Conservation (phyloP, 2,797 vertebrate genomes). For the Phalanger gymnotis region DNA sequence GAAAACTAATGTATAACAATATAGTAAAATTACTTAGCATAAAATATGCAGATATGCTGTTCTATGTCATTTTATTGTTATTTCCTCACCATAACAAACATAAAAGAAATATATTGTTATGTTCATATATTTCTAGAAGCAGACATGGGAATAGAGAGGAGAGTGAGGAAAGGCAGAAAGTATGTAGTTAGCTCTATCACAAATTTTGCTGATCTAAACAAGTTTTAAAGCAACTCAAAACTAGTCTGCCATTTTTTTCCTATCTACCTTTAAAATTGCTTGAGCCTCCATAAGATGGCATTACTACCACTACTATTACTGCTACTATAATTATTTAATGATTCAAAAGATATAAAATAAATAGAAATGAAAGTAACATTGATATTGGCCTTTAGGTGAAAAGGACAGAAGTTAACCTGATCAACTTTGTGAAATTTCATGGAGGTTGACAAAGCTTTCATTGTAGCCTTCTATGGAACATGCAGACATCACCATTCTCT, state of each 20-base stretch:
- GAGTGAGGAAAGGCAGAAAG: not conserved
- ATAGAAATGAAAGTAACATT: not conserved
- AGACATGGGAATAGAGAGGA: not conserved
- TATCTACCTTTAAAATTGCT: not conserved
- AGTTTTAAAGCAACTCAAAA: not conserved
- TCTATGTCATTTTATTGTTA: not conserved
- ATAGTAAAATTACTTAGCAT: not conserved
- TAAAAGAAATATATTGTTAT: not conserved
- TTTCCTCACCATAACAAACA: not conserved
- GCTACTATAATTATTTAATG: not conserved
- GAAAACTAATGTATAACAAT: not conserved
- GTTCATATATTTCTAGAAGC: not conserved
- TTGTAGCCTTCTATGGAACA: not conserved
- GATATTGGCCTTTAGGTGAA: not conserved
- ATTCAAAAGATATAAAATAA: not conserved
- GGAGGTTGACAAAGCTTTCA: not conserved
- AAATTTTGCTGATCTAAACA: not conserved
- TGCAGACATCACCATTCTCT: not conserved
- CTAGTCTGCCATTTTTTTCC: not conserved
- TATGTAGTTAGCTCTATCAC: not conserved
- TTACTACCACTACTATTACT: not conserved
- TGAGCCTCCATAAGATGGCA: not conserved
- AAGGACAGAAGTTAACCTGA: not conserved
- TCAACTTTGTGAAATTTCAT: not conserved
- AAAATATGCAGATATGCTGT: not conserved